These are phyloP conservation scores for Spicauda simplicius DNA, from an alignment of 2,888 invertebrate species.

Conservation along the genomic window DNA sequence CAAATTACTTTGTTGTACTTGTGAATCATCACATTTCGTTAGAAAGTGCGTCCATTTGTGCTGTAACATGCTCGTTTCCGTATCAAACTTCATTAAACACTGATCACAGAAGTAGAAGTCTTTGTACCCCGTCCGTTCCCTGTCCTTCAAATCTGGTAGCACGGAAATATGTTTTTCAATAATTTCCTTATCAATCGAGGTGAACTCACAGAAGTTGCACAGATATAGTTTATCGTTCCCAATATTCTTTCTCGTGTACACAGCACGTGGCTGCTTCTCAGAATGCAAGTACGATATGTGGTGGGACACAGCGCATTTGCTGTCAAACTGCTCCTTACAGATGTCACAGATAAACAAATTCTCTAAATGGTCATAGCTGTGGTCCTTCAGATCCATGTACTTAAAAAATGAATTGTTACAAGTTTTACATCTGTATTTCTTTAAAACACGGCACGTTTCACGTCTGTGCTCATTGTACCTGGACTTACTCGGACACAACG, in stretches of 20 bases:
- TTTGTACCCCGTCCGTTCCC: slow-evolving; percentile 63
- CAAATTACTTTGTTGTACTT: slow-evolving; percentile 10
- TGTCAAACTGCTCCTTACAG: slow-evolving; percentile 67
- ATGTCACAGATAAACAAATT: slow-evolving; percentile 63
- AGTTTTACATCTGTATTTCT: slow-evolving; percentile 61
- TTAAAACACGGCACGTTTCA: slow-evolving; percentile 55
- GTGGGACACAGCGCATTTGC: slow-evolving; percentile 64
- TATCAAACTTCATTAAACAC: slow-evolving; percentile 64
- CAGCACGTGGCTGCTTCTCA: slow-evolving; percentile 51
- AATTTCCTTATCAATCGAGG: slow-evolving; percentile 56
- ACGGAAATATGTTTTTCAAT: slow-evolving; percentile 59
- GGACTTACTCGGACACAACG: slow-evolving; percentile 53
- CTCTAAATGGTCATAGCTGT: slow-evolving; percentile 63
- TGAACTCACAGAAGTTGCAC: slow-evolving; percentile 70
- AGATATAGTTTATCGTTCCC: slow-evolving; percentile 59
- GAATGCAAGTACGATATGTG: slow-evolving; percentile 67
- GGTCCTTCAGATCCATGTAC: slow-evolving; percentile 72
- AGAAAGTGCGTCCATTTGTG: slow-evolving; percentile 76
- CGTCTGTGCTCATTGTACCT: slow-evolving; percentile 59
- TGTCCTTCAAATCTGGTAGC: slow-evolving; percentile 65
- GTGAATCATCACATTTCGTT: slow-evolving; percentile 58
- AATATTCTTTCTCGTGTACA: slow-evolving; percentile 57
- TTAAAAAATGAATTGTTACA: slow-evolving; percentile 59
- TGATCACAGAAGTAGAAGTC: slow-evolving; percentile 73
- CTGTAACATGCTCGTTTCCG: slow-evolving; percentile 66